Evolutionary conservation across 2,797 vertebrate species (phyloP), one percentile per base, ranked within the genome.

Genomic region (Urophycis tenuis): DNA sequence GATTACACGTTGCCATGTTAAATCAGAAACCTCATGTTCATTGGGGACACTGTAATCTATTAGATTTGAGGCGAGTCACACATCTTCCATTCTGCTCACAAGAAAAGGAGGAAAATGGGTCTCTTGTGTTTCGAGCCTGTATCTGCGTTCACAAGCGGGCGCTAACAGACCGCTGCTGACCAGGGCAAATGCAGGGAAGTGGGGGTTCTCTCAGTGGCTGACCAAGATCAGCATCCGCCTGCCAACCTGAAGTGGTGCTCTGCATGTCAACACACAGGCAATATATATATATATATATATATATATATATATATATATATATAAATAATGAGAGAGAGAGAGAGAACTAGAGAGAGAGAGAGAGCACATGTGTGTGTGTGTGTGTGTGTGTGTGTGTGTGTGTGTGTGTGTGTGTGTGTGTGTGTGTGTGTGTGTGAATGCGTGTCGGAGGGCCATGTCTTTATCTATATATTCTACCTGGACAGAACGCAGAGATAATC

Each of bases 391-490:
- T n/a, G n/a, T n/a, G n/a, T n/a, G n/a, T n/a, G n/a, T n/a, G n/a
- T n/a, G n/a, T n/a, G n/a, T n/a, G n/a, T n/a, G n/a, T n/a, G n/a
- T n/a, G n/a, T n/a, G n/a, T n/a, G n/a, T n/a, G n/a, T n/a, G n/a
- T n/a, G n/a, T n/a, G n/a, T n/a, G n/a, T n/a, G n/a, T n/a, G n/a
- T n/a, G n/a, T n/a, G n/a, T n/a, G n/a, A n/a, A n/a, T n/a, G n/a
- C n/a, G n/a, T n/a, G n/a, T n/a, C n/a, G 84, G 76, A 74, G 6
- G 80, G 84, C 75, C 25, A 5, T 0, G 22, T 73, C 36, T 10
- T 69, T 0, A 12, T 79, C 75, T 78, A 80, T 71, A 81, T 30
- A 78, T 84, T 79, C 77, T 78, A 80, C 84, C 84, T 79, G 78
- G 45, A 75, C n/a, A 53, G 29, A 81, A 33, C 12, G 49, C 60